Evolutionary conservation across 2,797 vertebrate species (phyloP).

Genomic region (Emydoidea blandingii): DNA sequence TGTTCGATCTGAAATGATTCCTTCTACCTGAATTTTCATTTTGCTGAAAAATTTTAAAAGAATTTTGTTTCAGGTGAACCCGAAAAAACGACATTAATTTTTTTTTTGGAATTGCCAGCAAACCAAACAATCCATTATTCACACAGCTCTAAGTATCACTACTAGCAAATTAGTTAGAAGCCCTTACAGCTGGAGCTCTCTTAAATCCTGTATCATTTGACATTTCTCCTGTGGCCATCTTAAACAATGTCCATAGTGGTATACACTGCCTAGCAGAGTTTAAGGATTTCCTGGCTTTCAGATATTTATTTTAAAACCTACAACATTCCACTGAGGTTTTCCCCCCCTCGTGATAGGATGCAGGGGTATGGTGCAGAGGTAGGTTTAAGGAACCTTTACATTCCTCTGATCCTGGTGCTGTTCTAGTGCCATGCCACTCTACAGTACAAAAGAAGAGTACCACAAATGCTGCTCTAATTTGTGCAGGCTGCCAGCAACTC

Average conservation of each 20-base stretch:
- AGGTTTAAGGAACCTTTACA: fast-evolving
- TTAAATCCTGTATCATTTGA: not conserved
- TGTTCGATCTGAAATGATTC: not conserved
- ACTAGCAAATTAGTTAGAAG: not conserved
- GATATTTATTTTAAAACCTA: not conserved
- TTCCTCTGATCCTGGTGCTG: not conserved
- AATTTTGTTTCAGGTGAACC: not conserved
- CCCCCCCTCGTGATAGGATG: not conserved
- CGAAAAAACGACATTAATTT: not conserved
- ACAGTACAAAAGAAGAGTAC: not conserved
- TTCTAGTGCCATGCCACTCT: not conserved
- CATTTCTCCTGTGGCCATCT: not conserved
- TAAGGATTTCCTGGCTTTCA: not conserved
- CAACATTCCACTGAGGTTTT: not conserved
- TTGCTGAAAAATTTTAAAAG: not conserved
- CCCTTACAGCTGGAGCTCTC: not conserved
- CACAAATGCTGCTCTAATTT: not conserved
- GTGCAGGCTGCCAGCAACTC: constrained; percentile 37
- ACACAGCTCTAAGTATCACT: not conserved
- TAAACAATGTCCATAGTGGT: not conserved
- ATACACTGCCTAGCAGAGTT: not conserved
- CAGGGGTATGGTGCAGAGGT: not conserved
- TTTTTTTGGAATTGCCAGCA: not conserved
- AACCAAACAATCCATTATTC: not conserved
- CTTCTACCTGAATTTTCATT: not conserved